Evolutionary conservation across 2,797 vertebrate species (phyloP).

Genomic region (Dipus sagitta): DNA sequence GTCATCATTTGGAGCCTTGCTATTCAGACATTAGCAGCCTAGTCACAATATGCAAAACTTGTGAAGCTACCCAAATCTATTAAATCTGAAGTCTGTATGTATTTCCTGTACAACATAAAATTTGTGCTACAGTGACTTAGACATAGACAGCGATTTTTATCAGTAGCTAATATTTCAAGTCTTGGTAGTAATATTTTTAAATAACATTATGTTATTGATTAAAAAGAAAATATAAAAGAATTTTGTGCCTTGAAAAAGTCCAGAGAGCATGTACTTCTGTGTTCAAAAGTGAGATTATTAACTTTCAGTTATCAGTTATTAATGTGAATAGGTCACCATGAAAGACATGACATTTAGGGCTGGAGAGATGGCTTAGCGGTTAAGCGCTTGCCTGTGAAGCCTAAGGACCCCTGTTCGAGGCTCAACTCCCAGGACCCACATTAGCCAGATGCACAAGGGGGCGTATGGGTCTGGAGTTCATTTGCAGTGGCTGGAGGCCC

Average conservation of each 20-base stretch:
- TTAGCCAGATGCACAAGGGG: too few species aligned
- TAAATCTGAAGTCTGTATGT: neutral
- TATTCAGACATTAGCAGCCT: neutral
- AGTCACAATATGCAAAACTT: neutral
- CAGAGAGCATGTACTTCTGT: neutral
- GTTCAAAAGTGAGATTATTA: neutral
- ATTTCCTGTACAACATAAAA: neutral
- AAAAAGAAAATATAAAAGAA: neutral
- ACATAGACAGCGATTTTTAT: neutral
- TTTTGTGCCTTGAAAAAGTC: neutral
- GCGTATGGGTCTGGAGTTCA: too few species aligned
- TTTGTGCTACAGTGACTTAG: neutral
- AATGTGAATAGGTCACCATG: neutral
- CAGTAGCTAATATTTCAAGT: neutral
- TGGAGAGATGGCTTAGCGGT: too few species aligned
- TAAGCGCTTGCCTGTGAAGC: too few species aligned
- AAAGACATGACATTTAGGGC: too few species aligned
- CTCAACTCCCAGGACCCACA: too few species aligned
- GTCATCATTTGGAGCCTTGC: neutral
- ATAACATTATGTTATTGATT: neutral
- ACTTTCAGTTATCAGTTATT: neutral
- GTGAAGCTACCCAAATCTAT: neutral
- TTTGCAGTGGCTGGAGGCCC: too few species aligned
- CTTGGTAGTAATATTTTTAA: neutral
- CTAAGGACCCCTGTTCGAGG: too few species aligned